Conservation (phyloP, 2,113 vertebrate species). For the Heliornis fulica region DNA sequence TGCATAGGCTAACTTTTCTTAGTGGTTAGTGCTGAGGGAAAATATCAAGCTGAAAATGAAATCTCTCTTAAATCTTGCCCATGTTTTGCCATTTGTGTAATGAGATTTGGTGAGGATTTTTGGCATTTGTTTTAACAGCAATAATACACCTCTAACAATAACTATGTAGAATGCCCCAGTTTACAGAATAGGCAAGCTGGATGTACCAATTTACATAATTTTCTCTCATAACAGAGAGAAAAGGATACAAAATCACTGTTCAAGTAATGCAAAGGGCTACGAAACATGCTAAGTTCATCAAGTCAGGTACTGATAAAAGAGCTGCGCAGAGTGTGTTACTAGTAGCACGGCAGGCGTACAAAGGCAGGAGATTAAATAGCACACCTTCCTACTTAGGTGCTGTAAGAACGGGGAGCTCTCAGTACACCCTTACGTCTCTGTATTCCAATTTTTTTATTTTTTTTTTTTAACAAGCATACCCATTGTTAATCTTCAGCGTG, state of each 20-base stretch:
- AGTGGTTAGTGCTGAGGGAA: not conserved
- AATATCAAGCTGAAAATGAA: not conserved
- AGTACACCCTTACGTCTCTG: not conserved
- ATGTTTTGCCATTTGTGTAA: not conserved
- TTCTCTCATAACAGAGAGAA: not conserved
- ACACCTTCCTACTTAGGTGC: not conserved
- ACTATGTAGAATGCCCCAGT: not conserved
- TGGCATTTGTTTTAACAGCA: not conserved
- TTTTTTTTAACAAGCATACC: not conserved
- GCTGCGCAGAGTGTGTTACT: rapidly evolving
- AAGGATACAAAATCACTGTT: not conserved
- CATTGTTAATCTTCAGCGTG: not conserved
- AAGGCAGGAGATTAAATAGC: not conserved
- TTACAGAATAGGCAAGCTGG: not conserved
- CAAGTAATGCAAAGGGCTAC: not conserved
- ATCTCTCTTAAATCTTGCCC: not conserved
- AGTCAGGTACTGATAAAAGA: not conserved
- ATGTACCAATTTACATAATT: not conserved
- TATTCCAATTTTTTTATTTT: not conserved
- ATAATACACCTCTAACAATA: rapidly evolving
- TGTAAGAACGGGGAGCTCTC: not conserved
- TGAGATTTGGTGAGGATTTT: not conserved
- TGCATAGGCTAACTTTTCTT: not conserved
- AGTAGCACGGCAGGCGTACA: not conserved
- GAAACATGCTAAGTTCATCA: not conserved